phyloP scores from a whole-genome alignment of 2,888 invertebrate species.

The Amblyjoppa proteus region DNA sequence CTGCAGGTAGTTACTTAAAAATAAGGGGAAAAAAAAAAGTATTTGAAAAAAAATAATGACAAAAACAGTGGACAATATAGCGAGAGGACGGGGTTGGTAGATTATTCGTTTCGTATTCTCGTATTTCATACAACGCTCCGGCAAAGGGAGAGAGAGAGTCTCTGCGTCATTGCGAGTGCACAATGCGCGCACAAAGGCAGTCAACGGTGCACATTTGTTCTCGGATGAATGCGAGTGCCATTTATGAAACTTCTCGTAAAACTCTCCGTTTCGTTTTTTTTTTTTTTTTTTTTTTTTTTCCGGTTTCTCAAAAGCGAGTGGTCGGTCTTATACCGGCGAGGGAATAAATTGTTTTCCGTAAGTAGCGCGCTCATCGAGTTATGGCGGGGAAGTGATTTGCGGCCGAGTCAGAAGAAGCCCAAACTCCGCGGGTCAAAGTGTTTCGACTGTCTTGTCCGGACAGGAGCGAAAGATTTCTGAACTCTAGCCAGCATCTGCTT shows the following conservation, averaged over 20 bases:
- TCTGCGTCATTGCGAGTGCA: conserved; percentile 24
- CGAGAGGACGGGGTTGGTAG: conserved; percentile 8
- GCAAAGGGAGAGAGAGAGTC: conserved; percentile 18
- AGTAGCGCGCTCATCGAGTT: conserved; percentile 7
- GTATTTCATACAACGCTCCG: conserved; percentile 4
- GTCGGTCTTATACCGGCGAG: conserved; percentile 11
- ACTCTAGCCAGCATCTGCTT: not conserved
- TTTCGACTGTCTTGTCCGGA: not conserved
- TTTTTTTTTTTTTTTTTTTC: conserved; percentile 3
- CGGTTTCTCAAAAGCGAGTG: not conserved
- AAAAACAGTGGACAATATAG: conserved; percentile 40
- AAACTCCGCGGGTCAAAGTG: not conserved
- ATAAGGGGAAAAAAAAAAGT: conserved; percentile 19
- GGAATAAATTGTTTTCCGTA: conserved; percentile 43
- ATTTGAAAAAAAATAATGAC: not conserved
- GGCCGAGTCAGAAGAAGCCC: not conserved
- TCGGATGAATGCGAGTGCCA: conserved; percentile 54
- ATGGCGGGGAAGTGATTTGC: not conserved
- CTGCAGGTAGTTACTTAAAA: conserved; percentile 54
- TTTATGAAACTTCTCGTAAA: conserved; percentile 47
- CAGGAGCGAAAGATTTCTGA: not conserved
- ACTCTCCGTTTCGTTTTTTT: not conserved
- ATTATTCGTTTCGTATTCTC: conserved; percentile 38
- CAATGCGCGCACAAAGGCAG: conserved; percentile 35
- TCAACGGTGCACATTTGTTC: conserved; percentile 39